Evolutionary conservation across 2,888 invertebrate species (phyloP).

Genomic region (Calameuta pallipes): DNA sequence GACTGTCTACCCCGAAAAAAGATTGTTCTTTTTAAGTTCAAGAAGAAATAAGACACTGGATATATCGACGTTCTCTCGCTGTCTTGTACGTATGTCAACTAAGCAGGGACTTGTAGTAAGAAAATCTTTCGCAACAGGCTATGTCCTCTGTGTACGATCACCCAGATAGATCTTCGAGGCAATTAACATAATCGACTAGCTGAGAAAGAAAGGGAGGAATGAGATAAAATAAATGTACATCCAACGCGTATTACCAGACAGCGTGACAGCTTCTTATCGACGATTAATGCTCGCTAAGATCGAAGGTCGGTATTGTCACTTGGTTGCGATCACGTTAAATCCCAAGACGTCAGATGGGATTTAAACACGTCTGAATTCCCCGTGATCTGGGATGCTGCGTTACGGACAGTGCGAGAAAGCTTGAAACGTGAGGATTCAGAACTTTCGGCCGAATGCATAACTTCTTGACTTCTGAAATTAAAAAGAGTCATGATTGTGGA

Average conservation of each 20-base stretch:
- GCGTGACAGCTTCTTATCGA: conserved; percentile 26
- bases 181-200: conserved; percentile 21
- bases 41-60: not conserved
- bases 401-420: not conserved
- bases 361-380: not conserved
- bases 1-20: not conserved
- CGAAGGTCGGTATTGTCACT: conserved; percentile 26
- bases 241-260: conserved; percentile 23
- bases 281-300: conserved; percentile 26
- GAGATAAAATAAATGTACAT: not conserved
- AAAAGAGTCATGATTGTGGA: not conserved
- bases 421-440: not conserved
- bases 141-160: conserved; percentile 1
- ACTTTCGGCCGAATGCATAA: not conserved
- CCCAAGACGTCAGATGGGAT: not conserved
- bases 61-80: not conserved
- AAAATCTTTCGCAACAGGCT: not conserved
- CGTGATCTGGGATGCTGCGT: not conserved
- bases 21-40: not conserved
- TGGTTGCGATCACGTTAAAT: not conserved
- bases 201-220: conserved; percentile 10
- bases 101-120: not conserved
- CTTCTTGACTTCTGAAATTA: not conserved
- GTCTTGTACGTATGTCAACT: not conserved
- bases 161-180: conserved; percentile 27